phyloP scores from a whole-genome alignment of 2,888 invertebrate species.

The Fragum fragum region DNA sequence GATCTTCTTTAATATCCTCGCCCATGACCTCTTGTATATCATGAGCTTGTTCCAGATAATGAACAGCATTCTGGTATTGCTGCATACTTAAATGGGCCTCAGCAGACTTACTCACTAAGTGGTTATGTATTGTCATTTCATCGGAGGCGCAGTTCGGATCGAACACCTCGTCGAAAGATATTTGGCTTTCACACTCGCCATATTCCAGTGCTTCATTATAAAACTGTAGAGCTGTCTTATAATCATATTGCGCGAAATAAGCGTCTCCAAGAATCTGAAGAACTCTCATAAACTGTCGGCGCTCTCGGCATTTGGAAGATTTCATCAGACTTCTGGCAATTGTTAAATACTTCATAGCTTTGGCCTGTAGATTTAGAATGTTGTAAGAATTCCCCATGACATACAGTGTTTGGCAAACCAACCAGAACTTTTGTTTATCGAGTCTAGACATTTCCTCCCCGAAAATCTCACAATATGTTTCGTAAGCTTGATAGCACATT shows the following conservation, averaged over 20 bases:
- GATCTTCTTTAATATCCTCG: conserved; percentile 85
- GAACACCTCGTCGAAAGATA: conserved; percentile 74
- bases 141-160: conserved; percentile 76
- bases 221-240: conserved; percentile 81
- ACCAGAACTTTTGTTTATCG: conserved; percentile 84
- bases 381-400: conserved; percentile 85
- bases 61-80: conserved; percentile 84
- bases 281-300: conserved; percentile 81
- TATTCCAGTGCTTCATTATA: conserved; percentile 85
- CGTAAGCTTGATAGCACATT: conserved; percentile 84
- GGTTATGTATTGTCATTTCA: conserved; percentile 85
- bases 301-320: conserved; percentile 74
- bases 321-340: conserved; percentile 81
- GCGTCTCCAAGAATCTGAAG: conserved; percentile 84
- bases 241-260: conserved; percentile 84
- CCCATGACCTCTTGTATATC: conserved; percentile 85
- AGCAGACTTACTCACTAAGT: conserved; percentile 85
- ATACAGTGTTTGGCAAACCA: conserved; percentile 84
- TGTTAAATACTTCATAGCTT: conserved; percentile 84
- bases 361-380: conserved; percentile 82
- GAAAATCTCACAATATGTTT: conserved; percentile 83
- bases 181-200: conserved; percentile 76
- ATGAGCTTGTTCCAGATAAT: conserved; percentile 85
- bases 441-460: conserved; percentile 80
- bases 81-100: conserved; percentile 85